Conservation (phyloP, 2,888 invertebrate species). For the Celastrina argiolus region DNA sequence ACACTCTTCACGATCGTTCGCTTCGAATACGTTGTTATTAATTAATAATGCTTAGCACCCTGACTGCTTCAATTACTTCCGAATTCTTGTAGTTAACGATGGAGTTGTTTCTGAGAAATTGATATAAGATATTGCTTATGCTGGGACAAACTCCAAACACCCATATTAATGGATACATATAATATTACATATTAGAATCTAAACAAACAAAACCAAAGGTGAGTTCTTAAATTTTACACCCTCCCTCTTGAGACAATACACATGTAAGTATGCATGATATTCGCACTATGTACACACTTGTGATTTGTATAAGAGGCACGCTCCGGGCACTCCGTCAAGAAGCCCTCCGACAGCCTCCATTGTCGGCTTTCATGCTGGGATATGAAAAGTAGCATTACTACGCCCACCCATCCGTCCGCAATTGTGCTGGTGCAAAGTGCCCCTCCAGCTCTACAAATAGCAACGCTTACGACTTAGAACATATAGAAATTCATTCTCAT, state of each 20-base stretch:
- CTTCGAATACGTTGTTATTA: too few species aligned
- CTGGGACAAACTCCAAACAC: not conserved
- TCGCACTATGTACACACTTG: constrained; percentile 39
- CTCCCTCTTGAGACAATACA: constrained; percentile 32
- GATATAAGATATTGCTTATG: too few species aligned
- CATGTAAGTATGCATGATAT: constrained; percentile 30
- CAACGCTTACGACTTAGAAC: not conserved
- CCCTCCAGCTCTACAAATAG: not conserved
- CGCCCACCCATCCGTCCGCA: constrained; percentile 6
- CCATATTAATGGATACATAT: not conserved
- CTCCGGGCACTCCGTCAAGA: constrained; percentile 41
- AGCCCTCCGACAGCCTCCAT: constrained; percentile 34
- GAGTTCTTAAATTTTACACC: constrained; percentile 38
- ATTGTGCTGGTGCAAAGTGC: not conserved
- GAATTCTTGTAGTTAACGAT: too few species aligned
- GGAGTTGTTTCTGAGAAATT: too few species aligned
- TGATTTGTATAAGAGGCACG: constrained; percentile 58
- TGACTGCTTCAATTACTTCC: too few species aligned
- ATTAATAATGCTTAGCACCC: too few species aligned
- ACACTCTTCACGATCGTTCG: too few species aligned
- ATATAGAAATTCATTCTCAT: not conserved
- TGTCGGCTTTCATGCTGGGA: constrained; percentile 29
- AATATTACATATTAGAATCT: too few species aligned
- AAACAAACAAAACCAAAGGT: constrained; percentile 18
- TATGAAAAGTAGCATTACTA: constrained; percentile 28